A percentile compares a stretch with the other conserved stretches of the same genome.
Conservation (phyloP, 2,888 invertebrate genomes). For the Malthinus seriepunctatus region DNA sequence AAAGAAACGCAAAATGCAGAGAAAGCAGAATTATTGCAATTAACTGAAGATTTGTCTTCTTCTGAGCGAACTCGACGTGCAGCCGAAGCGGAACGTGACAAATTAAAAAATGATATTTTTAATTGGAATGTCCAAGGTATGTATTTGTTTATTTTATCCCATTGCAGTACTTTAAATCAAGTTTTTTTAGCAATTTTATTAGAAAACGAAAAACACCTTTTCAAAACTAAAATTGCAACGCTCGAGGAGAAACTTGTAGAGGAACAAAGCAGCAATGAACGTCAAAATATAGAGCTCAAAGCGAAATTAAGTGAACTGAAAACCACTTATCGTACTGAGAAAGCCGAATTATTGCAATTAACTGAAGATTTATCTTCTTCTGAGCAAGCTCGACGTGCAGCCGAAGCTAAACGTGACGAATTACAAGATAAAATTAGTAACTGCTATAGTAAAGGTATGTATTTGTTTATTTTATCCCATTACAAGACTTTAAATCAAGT, state of each 20-base stretch:
- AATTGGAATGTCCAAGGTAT: conserved; percentile 71
- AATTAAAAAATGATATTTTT: conserved; percentile 90
- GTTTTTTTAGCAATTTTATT: conserved; percentile 62
- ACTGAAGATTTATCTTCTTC: conserved; percentile 85
- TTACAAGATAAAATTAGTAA: conserved; percentile 90
- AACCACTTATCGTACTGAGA: conserved; percentile 91
- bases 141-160: not conserved
- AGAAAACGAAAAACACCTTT: conserved; percentile 93
- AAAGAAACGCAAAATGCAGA: conserved; percentile 90
- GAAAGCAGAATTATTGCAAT: conserved; percentile 78
- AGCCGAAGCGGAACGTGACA: conserved; percentile 95
- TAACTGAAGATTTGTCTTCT: conserved; percentile 79
- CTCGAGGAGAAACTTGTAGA: conserved; percentile 84
- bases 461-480: not conserved
- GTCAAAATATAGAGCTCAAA: conserved; percentile 81
- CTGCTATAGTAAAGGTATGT: conserved; percentile 68
- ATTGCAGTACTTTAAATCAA: not conserved
- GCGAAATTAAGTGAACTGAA: conserved; percentile 94
- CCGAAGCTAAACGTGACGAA: conserved; percentile 96
- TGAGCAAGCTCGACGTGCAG: conserved; percentile 83
- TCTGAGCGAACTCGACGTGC: conserved; percentile 85
- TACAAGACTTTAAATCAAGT: not conserved
- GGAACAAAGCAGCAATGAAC: conserved; percentile 83
- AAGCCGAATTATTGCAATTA: conserved; percentile 79
- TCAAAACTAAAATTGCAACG: conserved; percentile 90